Base-by-base conservation (phyloP, 2,888 invertebrate species). In the Anthoptus insignis region DNA sequence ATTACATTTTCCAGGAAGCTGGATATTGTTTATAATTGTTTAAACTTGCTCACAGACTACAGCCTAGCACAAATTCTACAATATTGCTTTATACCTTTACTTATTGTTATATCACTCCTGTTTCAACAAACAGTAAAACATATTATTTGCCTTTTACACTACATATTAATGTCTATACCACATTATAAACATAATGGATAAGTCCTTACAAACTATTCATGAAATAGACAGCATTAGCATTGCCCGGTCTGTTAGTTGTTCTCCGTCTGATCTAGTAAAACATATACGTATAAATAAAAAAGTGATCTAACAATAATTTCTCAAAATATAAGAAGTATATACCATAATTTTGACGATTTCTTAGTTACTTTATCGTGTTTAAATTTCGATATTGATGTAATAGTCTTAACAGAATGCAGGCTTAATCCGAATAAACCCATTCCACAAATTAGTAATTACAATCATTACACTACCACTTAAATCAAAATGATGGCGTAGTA, bases 281-380 rank as follows among this genome's bases (percentile, higher is more conserved):
- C 16, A 52, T 9, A 32, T 32, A 11, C 3, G 5, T 9, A 11
- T 52, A 5, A 19, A 21, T 21, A 53, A 53, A 22, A 53, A 21
- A n/a, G n/a, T 0, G 53, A 42, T 13, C 11, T 66, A 14, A 57
- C 57, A 0, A 32, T 61, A 32, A 24, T 66, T 0, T 32, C 60
- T 13, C 65, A 65, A 56, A 66, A 66, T 32, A 61, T 52, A 11
- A 27, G 60, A 9, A 66, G 57, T 42, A 65, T 65, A 11, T 42
- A 56, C 16, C 11, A 22, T 13, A 60, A 65, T 24, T 37, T 65
- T 21, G 27, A 34, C 8, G 57, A 56, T 22, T 57, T 65, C 39
- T 29, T 22, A 19, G 21, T 60, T 3, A 13, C 37, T 3, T 19
- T 56, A 21, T 14, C 8, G 4, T 27, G 21, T 16, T n/a, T 50